Conservation (phyloP, 1,140 invertebrate genomes). For the Araneus ventricosus region DNA sequence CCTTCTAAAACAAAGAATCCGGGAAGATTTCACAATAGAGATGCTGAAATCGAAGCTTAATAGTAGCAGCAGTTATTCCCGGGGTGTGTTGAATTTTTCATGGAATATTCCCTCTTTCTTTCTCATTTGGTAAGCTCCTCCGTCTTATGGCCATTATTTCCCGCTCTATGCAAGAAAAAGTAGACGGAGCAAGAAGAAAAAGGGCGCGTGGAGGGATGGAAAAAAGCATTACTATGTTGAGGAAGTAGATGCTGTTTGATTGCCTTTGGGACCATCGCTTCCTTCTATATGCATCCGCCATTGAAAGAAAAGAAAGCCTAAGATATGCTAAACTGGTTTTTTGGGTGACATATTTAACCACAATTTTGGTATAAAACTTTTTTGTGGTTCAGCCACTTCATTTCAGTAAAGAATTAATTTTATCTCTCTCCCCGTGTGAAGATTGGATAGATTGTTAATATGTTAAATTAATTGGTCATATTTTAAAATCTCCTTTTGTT, state of each 20-base stretch:
- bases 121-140: slow-evolving; percentile 25
- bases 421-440: no score
- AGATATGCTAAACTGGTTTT: background rate
- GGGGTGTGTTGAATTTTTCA: slow-evolving; percentile 40
- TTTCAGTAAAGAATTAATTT: no score
- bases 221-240: slow-evolving; percentile 28
- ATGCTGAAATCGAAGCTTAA: slow-evolving; percentile 48
- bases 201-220: background rate
- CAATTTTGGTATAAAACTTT: background rate
- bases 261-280: slow-evolving; percentile 29
- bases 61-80: slow-evolving; percentile 34
- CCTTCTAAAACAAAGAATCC: slow-evolving; percentile 8
- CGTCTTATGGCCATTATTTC: slow-evolving; percentile 44
- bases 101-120: slow-evolving; percentile 30
- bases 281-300: background rate
- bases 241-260: slow-evolving; percentile 39
- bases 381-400: no score
- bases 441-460: no score
- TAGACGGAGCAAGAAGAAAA: background rate
- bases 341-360: background rate
- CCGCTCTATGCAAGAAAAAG: slow-evolving; percentile 21
- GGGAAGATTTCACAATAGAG: background rate
- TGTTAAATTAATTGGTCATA: no score
- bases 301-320: background rate
- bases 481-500: no score